Percentiles rank a stretch among this genome's conserved stretches.
Evolutionary conservation across 2,888 invertebrate species (phyloP).

Genomic region (Oligia fasciuncula): DNA sequence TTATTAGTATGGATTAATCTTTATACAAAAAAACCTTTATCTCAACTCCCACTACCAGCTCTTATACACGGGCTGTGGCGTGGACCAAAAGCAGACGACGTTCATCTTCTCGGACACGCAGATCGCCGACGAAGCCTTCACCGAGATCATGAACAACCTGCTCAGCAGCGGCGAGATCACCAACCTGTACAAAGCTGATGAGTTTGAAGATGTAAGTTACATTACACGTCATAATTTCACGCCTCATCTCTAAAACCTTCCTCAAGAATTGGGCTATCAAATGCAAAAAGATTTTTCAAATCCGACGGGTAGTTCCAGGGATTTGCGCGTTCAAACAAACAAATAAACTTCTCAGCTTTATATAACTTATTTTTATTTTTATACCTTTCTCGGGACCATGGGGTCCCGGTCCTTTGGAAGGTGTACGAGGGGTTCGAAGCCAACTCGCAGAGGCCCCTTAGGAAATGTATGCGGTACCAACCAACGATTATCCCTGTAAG

Average conservation of each 20-base stretch:
- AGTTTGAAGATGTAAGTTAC: conserved; percentile 94
- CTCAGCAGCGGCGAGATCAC: conserved; percentile 96
- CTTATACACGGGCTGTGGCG: conserved; percentile 93
- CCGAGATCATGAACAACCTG: conserved; percentile 97
- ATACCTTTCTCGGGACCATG: too few relatives aligned
- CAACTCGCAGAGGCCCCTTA: too few relatives aligned
- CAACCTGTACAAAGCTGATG: conserved; percentile 96
- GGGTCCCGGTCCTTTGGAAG: too few relatives aligned
- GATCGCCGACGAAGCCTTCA: conserved; percentile 95
- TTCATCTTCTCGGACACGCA: conserved; percentile 97
- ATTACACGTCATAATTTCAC: neutral
- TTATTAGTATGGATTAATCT: neutral
- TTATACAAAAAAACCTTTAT: neutral
- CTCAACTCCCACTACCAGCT: neutral
- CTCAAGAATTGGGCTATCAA: neutral
- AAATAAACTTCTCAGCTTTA: neutral
- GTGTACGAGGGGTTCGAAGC: too few relatives aligned
- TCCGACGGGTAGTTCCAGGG: neutral
- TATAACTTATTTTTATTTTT: too few relatives aligned
- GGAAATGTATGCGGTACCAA: too few relatives aligned
- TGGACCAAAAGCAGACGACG: conserved; percentile 93
- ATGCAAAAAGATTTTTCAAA: too few relatives aligned
- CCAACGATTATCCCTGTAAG: too few relatives aligned
- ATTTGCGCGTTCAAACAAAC: neutral
- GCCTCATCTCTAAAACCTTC: neutral